Conservation (phyloP, 2,113 vertebrate species). For the Fregata magnificens region DNA sequence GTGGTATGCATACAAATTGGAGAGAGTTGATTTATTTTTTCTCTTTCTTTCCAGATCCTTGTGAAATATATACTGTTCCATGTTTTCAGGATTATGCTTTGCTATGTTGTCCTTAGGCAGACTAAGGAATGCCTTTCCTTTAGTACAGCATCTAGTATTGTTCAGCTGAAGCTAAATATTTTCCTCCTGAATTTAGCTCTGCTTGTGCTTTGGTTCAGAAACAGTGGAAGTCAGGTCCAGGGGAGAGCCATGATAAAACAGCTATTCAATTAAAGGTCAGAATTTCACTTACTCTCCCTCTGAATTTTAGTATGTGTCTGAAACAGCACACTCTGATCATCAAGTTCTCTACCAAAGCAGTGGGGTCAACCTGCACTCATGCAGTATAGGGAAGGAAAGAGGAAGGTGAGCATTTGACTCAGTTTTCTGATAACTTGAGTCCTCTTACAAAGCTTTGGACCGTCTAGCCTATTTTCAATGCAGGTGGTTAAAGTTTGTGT, state of each 20-base stretch:
- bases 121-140: background rate
- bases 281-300: background rate
- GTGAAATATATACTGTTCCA: background rate
- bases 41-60: background rate
- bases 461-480: background rate
- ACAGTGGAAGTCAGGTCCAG: background rate
- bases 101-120: background rate
- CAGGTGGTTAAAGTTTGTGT: background rate
- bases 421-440: background rate
- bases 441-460: background rate
- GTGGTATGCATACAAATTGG: background rate
- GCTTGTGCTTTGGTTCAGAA: background rate
- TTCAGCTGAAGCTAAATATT: background rate
- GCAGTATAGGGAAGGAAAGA: background rate
- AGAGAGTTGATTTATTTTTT: background rate
- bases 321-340: background rate
- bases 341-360: background rate
- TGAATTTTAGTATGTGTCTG: background rate
- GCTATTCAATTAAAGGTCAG: background rate
- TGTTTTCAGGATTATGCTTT: background rate
- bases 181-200: background rate
- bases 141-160: background rate
- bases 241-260: background rate
- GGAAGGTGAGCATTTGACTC: background rate
- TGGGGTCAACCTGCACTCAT: background rate